Percentiles rank a stretch among this genome's conserved stretches.
These are phyloP conservation scores for Benthochromis sp. DNA, from an alignment of 2,113 vertebrate genomes.

Conservation along the genomic window DNA sequence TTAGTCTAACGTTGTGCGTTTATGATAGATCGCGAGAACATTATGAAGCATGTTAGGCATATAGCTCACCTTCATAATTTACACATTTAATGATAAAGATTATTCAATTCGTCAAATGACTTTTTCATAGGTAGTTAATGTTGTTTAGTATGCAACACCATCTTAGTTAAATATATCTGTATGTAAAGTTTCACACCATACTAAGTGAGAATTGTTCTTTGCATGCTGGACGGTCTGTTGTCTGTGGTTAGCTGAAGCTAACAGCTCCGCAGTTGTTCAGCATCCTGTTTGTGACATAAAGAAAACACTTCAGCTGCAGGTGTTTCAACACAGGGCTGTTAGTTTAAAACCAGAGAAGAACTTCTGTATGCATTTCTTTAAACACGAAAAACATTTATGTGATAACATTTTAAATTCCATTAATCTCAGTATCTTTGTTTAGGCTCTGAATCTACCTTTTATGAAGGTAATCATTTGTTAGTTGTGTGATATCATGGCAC, in stretches of 20 bases:
- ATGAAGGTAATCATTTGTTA: accelerated
- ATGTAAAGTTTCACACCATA: not conserved
- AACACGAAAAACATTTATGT: accelerated
- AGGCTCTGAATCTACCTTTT: not conserved
- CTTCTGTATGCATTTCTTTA: accelerated
- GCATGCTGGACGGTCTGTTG: not conserved
- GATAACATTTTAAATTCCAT: not conserved
- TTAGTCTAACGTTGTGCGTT: accelerated
- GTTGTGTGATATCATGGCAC: accelerated
- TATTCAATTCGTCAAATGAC: accelerated
- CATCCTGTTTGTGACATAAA: not conserved
- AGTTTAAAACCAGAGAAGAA: not conserved
- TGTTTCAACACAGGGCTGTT: not conserved
- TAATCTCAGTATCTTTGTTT: not conserved
- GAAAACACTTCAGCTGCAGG: not conserved
- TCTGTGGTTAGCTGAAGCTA: not conserved
- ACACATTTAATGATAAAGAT: not conserved
- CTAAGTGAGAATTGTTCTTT: not conserved
- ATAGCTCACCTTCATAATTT: accelerated
- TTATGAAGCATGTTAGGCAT: accelerated
- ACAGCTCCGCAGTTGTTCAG: not conserved
- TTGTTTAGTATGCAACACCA: accelerated
- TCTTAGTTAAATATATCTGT: accelerated
- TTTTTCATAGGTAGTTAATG: accelerated
- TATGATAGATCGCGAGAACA: accelerated